Base-by-base conservation (phyloP, 2,113 vertebrate species). In the Rhinopomastus cyanomelas region DNA sequence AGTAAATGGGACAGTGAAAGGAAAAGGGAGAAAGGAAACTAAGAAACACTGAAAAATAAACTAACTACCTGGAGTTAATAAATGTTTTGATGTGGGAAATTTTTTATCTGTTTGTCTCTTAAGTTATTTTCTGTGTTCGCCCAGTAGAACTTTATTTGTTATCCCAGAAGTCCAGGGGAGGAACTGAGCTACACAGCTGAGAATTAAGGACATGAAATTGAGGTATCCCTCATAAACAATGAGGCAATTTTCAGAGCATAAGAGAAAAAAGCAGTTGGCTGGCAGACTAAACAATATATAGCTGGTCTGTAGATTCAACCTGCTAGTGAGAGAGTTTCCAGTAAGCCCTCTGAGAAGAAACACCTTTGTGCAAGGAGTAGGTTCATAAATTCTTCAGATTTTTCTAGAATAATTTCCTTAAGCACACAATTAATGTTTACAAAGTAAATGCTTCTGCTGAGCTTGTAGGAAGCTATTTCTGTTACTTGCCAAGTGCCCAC, bases 51-150 rank as follows among this genome's bases (percentile, higher is more conserved):
- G 72, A 39, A 56, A 55, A 65, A 48, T 11, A 69, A 81, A 37
- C 11, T 73, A 48, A 62, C 48, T 27, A 25, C 36, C 36, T 39
- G 20, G 12, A 32, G 56, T 93, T 89, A 91, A 89, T 89, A 88
- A 93, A 75, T 88, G 22, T 86, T 92, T 80, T 57, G 23, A 30
- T 77, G 10, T 88, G 34, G 46, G 48, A 91, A 94, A 91, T 83
- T 1, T 80, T 89, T 80, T 64, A 77, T 52, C 74, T 1, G 1
- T 81, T 91, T 85, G 52, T 74, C 52, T 91, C 1, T n/a, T 0
- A 80, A 52, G 68, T 74, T 77, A 71, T 82, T 85, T 57, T 73
- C 23, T 21, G 65, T 51, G 16, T 87, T 74, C 93, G 48, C 30
- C 12, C 55, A 36, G 46, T 30, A 79, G 20, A 65, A 69, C 19